Conservation (phyloP, 2,797 vertebrate species). For the Sebastiscus tertius region DNA sequence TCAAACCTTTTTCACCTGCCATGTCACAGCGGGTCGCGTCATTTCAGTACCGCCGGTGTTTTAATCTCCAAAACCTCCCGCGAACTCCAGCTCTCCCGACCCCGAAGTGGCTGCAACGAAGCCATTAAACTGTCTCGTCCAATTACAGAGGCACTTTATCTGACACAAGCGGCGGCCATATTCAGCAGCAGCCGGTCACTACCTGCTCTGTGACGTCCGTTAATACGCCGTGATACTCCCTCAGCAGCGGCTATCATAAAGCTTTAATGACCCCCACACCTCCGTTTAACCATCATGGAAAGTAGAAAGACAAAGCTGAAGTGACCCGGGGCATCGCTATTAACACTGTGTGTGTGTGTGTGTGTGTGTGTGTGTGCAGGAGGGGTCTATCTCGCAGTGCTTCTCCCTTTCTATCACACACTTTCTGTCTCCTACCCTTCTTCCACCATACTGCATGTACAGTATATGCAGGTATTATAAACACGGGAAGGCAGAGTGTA, state of each 20-base stretch:
- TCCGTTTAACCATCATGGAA: conserved; percentile 1
- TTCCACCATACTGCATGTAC: no score
- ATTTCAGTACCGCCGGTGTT: conserved; percentile 35
- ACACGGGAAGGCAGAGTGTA: no score
- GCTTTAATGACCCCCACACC: conserved; percentile 37
- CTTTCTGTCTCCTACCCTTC: background rate
- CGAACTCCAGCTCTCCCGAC: conserved; percentile 38
- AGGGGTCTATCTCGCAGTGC: no score
- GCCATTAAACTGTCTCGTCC: conserved; percentile 69
- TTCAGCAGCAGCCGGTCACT: conserved; percentile 26
- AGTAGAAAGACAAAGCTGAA: conserved; percentile 13
- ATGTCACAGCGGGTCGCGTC: conserved; percentile 44
- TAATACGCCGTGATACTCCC: conserved; percentile 32
- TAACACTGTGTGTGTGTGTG: background rate
- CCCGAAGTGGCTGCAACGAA: conserved; percentile 46
- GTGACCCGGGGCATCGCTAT: conserved; percentile 15
- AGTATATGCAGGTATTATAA: no score
- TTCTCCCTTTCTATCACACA: background rate
- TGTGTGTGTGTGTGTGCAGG: background rate
- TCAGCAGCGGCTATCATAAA: conserved; percentile 39
- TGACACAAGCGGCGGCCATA: conserved; percentile 26
- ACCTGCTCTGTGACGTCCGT: conserved; percentile 22
- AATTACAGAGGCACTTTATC: conserved; percentile 62
- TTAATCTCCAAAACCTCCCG: conserved; percentile 49
- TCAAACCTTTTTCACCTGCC: conserved; percentile 39